Conservation (phyloP, 2,797 vertebrate species). For the Loris lydekkerianus region DNA sequence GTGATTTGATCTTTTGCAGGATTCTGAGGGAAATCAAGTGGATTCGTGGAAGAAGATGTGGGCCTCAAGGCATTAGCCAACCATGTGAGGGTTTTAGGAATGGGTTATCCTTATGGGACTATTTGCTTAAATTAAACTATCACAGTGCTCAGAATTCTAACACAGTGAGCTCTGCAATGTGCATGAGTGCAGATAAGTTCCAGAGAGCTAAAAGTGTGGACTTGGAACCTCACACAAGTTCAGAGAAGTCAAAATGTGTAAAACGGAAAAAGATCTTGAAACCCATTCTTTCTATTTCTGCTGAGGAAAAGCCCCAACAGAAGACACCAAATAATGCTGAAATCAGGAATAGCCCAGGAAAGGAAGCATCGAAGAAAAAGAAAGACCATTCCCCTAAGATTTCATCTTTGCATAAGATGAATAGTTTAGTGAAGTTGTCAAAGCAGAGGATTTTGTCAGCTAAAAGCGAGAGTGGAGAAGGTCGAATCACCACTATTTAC, state of each 20-base stretch:
- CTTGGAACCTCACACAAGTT: not conserved
- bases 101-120: not conserved
- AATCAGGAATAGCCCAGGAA: not conserved
- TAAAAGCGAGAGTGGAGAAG: not conserved
- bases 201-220: not conserved
- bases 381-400: not conserved
- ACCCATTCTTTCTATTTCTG: not conserved
- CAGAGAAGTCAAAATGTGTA: conserved; percentile 34
- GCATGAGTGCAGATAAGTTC: not conserved
- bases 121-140: conserved; percentile 18
- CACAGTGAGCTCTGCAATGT: not conserved
- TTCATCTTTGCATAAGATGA: not conserved
- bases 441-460: conserved; percentile 14
- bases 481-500: not conserved
- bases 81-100: not conserved
- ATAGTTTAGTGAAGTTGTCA: conserved; percentile 12
- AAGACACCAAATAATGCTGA: not conserved
- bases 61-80: conserved; percentile 32
- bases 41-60: not conserved
- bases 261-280: conserved; percentile 32
- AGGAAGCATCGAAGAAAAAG: conserved; percentile 20
- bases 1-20: conserved; percentile 64
- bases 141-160: conserved; percentile 32
- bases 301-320: conserved; percentile 6
- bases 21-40: conserved; percentile 68